Evolutionary conservation across 2,888 invertebrate genomes (phyloP).

Genomic region (Cecidostiba fungosa): DNA sequence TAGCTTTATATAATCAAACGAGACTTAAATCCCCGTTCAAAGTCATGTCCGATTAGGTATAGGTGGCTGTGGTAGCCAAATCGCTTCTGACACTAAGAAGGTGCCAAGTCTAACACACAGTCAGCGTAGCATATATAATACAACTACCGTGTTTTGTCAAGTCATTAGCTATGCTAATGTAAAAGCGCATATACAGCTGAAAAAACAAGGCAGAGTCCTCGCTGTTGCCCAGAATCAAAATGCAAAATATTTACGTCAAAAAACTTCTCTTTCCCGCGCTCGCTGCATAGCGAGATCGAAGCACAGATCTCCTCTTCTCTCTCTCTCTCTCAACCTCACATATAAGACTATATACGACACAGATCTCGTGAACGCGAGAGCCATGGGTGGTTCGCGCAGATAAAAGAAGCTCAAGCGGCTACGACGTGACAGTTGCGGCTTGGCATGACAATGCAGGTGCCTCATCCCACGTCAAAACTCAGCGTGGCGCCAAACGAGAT

Average conservation of each 20-base stretch:
- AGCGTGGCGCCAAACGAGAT: constrained; percentile 77
- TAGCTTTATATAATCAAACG: not conserved
- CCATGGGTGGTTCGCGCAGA: constrained; percentile 69
- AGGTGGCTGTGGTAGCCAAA: constrained; percentile 2
- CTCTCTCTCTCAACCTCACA: too few relatives aligned
- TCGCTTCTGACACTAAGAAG: constrained; percentile 45
- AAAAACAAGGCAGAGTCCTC: constrained; percentile 21
- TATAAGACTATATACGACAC: constrained; percentile 16
- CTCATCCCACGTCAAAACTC: constrained; percentile 80
- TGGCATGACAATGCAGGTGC: constrained; percentile 80
- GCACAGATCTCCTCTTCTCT: not conserved
- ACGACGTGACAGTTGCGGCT: constrained; percentile 71
- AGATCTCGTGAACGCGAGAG: constrained; percentile 52
- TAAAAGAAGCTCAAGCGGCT: constrained; percentile 69
- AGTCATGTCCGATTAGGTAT: too few relatives aligned
- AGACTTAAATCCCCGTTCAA: not conserved
- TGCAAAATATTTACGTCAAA: constrained; percentile 63
- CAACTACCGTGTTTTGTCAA: constrained; percentile 25
- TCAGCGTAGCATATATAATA: not conserved
- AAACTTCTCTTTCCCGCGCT: constrained; percentile 52
- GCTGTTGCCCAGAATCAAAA: too few relatives aligned
- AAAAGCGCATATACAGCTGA: constrained; percentile 2
- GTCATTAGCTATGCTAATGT: constrained; percentile 36
- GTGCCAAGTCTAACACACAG: constrained; percentile 46
- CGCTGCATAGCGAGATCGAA: constrained; percentile 45